These are phyloP conservation scores for Ditula angustiorana DNA, from an alignment of 2,888 invertebrate species.

Conservation along the genomic window DNA sequence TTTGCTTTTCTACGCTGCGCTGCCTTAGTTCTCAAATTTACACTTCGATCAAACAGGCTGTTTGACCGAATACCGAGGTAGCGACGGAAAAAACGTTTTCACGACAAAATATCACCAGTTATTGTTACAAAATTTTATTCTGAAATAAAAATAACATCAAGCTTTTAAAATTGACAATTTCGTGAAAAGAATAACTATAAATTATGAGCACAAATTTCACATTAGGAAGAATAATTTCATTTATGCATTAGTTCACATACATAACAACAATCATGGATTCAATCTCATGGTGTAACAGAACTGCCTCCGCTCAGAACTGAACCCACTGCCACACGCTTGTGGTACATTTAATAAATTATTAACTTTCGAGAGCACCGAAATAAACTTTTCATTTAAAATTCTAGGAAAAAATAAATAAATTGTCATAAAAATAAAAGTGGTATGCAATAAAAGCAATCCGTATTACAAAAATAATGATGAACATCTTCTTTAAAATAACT, in stretches of 20 bases:
- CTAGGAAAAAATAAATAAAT: constrained; percentile 40
- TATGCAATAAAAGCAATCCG: constrained; percentile 44
- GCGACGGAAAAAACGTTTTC: no score
- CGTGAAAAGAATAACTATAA: constrained; percentile 74
- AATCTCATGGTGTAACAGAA: constrained; percentile 56
- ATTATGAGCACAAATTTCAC: constrained; percentile 81
- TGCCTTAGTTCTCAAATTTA: no score
- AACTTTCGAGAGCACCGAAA: constrained; percentile 39
- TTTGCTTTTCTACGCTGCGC: no score
- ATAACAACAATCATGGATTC: constrained; percentile 60
- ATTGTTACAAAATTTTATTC: constrained; percentile 81
- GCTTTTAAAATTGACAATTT: constrained; percentile 82
- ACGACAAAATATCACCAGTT: constrained; percentile 39
- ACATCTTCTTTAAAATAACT: constrained; percentile 69
- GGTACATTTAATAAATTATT: constrained; percentile 21
- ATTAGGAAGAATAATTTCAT: constrained; percentile 71
- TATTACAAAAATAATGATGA: constrained; percentile 60
- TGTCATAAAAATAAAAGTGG: constrained; percentile 43
- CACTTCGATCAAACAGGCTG: no score
- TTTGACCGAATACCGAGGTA: no score
- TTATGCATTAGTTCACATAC: constrained; percentile 53
- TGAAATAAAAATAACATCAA: constrained; percentile 84
- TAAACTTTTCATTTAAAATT: constrained; percentile 35
- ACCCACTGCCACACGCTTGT: constrained; percentile 11
- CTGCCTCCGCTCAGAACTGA: background rate